These are phyloP conservation scores for Drosophila chauvacae DNA, from an alignment of 1,140 invertebrate genomes.

Conservation along the genomic window DNA sequence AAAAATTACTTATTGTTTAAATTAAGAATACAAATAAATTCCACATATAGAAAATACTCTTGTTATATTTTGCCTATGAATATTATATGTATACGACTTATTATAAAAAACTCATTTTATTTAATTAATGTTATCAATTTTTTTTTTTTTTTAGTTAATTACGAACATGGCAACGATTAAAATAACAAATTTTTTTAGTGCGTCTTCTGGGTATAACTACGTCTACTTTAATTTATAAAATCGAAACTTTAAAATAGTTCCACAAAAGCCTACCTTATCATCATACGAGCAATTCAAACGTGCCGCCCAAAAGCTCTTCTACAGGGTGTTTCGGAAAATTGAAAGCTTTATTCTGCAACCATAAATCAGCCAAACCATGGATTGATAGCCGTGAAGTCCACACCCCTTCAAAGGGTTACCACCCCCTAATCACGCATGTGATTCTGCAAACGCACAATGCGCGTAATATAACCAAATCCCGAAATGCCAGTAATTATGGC, in stretches of 20 bases:
- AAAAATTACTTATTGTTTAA: no score
- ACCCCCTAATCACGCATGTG: slow-evolving; percentile 30
- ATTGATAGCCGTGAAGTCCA: background rate
- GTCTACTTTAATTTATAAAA: background rate
- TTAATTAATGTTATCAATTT: no score
- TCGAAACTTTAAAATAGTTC: rapidly evolving
- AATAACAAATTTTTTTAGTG: no score
- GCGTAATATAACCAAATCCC: slow-evolving; percentile 11
- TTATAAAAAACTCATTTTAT: no score
- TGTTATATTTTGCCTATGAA: no score
- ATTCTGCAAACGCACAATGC: slow-evolving; percentile 56
- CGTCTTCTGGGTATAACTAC: no score
- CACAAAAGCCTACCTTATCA: background rate
- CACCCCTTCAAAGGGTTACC: slow-evolving; percentile 1
- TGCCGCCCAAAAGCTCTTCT: slow-evolving; percentile 1
- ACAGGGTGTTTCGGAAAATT: slow-evolving; percentile 1
- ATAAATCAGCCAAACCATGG: slow-evolving; percentile 3
- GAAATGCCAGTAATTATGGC: slow-evolving; percentile 54
- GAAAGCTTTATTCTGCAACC: slow-evolving; percentile 1
- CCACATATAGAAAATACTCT: no score
- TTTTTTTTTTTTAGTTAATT: no score
- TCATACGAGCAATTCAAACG: background rate
- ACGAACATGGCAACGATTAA: no score
- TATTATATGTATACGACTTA: no score
- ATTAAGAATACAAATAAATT: no score